Percentiles rank a stretch among this genome's conserved stretches.
phyloP scores from a whole-genome alignment of 2,113 vertebrate genomes.

The Corvus cornix region DNA sequence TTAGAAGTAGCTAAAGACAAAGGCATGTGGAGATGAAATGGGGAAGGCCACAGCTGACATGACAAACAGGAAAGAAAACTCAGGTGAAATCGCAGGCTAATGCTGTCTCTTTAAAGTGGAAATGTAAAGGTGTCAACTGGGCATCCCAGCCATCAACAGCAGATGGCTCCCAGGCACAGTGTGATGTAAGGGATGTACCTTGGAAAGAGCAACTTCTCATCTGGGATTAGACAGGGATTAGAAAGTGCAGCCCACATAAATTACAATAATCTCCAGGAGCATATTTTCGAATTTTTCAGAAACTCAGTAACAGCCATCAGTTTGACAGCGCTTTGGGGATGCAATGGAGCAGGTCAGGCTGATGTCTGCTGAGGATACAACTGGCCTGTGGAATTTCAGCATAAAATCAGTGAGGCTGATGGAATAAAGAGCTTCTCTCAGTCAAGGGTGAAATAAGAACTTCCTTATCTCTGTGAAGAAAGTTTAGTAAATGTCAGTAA shows the following conservation, averaged over 20 bases:
- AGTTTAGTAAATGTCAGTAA: not conserved
- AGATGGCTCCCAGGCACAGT: fast-evolving
- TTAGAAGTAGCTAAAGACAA: not conserved
- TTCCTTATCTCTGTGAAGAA: not conserved
- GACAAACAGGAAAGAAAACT: not conserved
- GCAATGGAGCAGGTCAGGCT: not conserved
- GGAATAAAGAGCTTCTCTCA: not conserved
- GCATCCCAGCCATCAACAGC: not conserved
- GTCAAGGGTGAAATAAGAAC: not conserved
- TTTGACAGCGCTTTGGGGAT: not conserved
- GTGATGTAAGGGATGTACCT: not conserved
- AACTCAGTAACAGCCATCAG: not conserved
- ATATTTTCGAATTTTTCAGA: not conserved
- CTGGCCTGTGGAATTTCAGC: not conserved
- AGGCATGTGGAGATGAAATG: not conserved
- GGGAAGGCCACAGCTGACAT: not conserved
- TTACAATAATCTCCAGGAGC: not conserved
- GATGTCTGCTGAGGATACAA: not conserved
- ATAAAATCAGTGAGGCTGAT: not conserved
- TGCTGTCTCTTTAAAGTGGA: not conserved
- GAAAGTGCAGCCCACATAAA: not conserved
- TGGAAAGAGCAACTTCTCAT: not conserved
- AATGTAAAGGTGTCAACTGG: not conserved
- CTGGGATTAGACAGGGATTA: not conserved
- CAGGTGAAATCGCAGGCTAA: not conserved